Evolutionary conservation across 2,113 vertebrate species (phyloP), one percentile per base, ranked within the genome.

Genomic region (Odobenus rosmarus): DNA sequence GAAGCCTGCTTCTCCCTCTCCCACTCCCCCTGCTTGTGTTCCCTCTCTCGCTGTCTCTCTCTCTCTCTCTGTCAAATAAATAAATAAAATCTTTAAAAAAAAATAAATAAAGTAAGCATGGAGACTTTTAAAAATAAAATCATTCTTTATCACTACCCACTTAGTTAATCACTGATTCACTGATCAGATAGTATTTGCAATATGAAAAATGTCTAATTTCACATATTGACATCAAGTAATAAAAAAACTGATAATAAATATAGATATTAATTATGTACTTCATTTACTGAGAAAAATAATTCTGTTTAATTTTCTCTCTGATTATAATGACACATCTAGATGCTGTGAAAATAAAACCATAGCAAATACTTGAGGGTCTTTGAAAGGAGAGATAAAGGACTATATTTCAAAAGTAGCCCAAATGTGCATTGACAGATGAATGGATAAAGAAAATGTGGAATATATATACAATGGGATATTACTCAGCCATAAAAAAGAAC

Each of bases 321-420:
- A 85, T 88, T 89, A 69, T 85, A 71, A 51, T 83, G 76, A 59
- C 46, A 74, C 49, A 57, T 83, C 26, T 90, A 93, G 39, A 57
- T 85, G 88, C 19, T 51, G 90, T 69, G 74, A 53, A 94, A 94
- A 96, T 85, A 92, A 85, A 96, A 18, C 71, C 83, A 31, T 62
- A 82, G 64, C 26, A 82, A 33, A 42, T 93, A 46, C 23, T 59
- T 79, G 15, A 92, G 28, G 51, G 49, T 13, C 77, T 93, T 61
- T 57, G 51, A 91, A 90, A 95, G 39, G 61, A 33, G 31, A 89
- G 59, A 86, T 59, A 26, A 77, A 7, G 7, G 36, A 85, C 72
- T 87, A 46, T 90, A 91, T 96, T 97, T 97, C 76, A 49, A 95
- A 96, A 81, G 31, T 21, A 72, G 53, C 28, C 71, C 39, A 74